These are phyloP conservation scores for Ranitomeya imitator DNA, from an alignment of 2,113 vertebrate genomes.

Conservation along the genomic window DNA sequence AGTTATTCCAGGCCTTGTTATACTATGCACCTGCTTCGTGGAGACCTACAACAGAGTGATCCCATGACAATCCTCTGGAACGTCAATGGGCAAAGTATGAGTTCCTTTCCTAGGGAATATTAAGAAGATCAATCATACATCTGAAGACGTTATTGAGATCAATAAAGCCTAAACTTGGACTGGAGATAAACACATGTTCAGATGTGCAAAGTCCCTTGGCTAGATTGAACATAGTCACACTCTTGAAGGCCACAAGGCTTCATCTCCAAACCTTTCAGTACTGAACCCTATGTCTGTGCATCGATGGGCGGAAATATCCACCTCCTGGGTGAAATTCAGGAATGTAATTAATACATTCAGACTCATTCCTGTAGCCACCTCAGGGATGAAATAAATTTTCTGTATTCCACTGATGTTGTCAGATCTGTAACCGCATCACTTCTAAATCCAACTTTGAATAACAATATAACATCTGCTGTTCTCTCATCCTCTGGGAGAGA, in stretches of 20 bases:
- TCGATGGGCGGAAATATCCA: not conserved
- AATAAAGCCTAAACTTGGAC: not conserved
- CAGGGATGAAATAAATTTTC: constrained; percentile 55
- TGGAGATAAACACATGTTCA: not conserved
- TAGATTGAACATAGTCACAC: not conserved
- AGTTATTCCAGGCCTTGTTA: constrained; percentile 1
- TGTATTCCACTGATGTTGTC: constrained; percentile 56
- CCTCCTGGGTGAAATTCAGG: constrained; percentile 31
- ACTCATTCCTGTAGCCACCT: constrained; percentile 43
- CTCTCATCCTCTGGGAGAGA: constrained; percentile 56
- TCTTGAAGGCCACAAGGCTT: not conserved
- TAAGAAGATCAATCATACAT: not conserved
- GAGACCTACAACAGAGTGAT: constrained; percentile 35
- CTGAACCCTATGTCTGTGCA: not conserved
- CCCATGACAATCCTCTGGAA: not conserved
- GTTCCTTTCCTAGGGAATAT: not conserved
- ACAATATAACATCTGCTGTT: constrained; percentile 59
- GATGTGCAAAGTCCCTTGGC: not conserved
- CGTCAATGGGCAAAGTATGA: not conserved
- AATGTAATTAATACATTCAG: constrained; percentile 45
- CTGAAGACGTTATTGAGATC: constrained; percentile 29
- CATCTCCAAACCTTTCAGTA: not conserved
- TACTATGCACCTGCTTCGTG: not conserved
- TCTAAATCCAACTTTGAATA: constrained; percentile 58
- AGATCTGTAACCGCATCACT: constrained; percentile 54